phyloP scores from a whole-genome alignment of 2,888 invertebrate genomes.

The Eupsilia transversa region DNA sequence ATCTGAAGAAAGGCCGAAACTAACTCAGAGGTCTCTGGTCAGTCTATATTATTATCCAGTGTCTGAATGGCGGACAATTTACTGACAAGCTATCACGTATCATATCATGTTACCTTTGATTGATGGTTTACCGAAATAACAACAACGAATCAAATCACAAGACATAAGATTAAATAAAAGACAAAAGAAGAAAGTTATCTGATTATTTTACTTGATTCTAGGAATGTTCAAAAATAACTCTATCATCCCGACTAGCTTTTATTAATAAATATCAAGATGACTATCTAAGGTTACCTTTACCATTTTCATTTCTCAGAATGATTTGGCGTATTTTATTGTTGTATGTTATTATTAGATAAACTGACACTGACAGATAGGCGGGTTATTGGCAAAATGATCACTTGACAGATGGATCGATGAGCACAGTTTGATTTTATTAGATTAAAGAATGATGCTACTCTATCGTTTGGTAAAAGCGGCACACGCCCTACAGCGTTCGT shows the following conservation, averaged over 20 bases:
- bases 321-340: slow-evolving; percentile 10
- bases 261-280: background rate
- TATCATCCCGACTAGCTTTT: background rate
- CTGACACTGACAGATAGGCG: slow-evolving; percentile 3
- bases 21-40: too few species aligned
- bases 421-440: background rate
- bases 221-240: background rate
- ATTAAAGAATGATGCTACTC: background rate
- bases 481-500: background rate
- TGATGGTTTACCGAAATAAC: background rate
- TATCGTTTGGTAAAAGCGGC: background rate
- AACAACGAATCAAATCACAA: background rate
- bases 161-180: background rate
- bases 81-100: background rate
- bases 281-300: background rate
- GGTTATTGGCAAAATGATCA: background rate
- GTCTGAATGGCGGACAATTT: background rate
- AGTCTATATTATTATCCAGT: background rate
- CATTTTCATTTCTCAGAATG: background rate
- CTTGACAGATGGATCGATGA: background rate
- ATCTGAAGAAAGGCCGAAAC: too few species aligned
- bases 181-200: background rate
- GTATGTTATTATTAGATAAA: background rate
- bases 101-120: background rate
- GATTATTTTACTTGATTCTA: background rate